Evolutionary conservation across 2,113 vertebrate genomes (phyloP).

Genomic region (Maylandia zebra): DNA sequence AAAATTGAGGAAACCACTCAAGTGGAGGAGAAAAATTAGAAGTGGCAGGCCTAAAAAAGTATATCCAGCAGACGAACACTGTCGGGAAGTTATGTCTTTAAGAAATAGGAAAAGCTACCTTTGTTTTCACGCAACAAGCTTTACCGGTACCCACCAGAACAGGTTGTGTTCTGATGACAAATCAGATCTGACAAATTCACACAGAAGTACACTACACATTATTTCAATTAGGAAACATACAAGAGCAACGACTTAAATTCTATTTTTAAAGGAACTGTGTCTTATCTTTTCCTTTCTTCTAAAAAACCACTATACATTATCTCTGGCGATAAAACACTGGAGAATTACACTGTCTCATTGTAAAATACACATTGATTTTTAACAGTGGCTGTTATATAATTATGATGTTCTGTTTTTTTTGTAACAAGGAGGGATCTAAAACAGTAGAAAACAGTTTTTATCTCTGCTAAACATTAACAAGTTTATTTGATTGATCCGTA

Average conservation of each 20-base stretch:
- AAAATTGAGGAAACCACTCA: not conserved
- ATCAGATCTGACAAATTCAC: not conserved
- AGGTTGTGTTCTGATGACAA: not conserved
- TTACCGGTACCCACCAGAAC: slow-evolving; percentile 1
- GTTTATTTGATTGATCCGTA: not conserved
- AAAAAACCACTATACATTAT: not conserved
- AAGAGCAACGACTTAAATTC: not conserved
- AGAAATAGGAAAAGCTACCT: not conserved
- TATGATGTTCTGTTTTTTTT: not conserved
- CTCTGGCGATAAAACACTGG: not conserved
- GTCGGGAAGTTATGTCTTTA: not conserved
- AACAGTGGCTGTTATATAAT: not conserved
- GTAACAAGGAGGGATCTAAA: not conserved
- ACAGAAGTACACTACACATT: not conserved
- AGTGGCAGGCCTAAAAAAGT: not conserved
- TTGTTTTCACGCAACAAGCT: not conserved
- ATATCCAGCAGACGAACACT: not conserved
- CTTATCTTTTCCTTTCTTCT: not conserved
- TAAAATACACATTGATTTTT: not conserved
- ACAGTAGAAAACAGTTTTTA: not conserved
- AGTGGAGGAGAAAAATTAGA: not conserved
- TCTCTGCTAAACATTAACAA: not conserved
- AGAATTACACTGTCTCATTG: not conserved
- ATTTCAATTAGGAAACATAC: not conserved
- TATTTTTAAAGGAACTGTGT: not conserved